Conservation (phyloP, 2,113 vertebrate species). For the Trogon surrucura region DNA sequence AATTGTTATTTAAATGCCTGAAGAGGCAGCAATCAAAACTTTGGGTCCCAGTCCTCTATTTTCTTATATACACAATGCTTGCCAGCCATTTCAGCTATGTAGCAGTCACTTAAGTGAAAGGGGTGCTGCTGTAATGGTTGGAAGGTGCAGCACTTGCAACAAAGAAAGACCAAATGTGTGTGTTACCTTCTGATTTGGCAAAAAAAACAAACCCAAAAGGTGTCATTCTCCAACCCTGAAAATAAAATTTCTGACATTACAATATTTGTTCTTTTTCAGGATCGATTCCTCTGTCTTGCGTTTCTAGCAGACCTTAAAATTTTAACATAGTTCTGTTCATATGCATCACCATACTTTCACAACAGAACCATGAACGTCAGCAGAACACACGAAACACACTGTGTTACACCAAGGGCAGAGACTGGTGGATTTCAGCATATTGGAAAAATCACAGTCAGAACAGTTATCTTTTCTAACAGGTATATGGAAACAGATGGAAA, state of each 20-base stretch:
- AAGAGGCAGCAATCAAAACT: neutral
- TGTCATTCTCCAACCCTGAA: neutral
- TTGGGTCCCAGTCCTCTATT: neutral
- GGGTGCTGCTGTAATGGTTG: neutral
- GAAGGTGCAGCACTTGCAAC: neutral
- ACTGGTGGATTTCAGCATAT: neutral
- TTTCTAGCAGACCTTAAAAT: slow-evolving; percentile 31
- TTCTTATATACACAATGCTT: neutral
- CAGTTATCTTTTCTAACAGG: neutral
- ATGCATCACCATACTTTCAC: neutral
- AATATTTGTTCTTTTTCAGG: neutral
- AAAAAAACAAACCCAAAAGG: neutral
- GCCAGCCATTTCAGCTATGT: neutral
- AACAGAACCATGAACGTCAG: neutral
- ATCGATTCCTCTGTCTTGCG: neutral
- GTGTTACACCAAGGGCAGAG: neutral
- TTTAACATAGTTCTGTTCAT: slow-evolving; percentile 41
- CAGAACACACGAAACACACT: neutral
- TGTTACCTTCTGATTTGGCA: neutral
- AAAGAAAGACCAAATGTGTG: neutral
- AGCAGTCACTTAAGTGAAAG: neutral
- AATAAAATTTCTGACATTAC: neutral
- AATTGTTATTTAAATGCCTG: neutral
- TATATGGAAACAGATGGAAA: neutral
- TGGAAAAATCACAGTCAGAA: neutral